Evolutionary conservation across 2,113 vertebrate species (phyloP).

Genomic region (Cebidichthys violaceus): DNA sequence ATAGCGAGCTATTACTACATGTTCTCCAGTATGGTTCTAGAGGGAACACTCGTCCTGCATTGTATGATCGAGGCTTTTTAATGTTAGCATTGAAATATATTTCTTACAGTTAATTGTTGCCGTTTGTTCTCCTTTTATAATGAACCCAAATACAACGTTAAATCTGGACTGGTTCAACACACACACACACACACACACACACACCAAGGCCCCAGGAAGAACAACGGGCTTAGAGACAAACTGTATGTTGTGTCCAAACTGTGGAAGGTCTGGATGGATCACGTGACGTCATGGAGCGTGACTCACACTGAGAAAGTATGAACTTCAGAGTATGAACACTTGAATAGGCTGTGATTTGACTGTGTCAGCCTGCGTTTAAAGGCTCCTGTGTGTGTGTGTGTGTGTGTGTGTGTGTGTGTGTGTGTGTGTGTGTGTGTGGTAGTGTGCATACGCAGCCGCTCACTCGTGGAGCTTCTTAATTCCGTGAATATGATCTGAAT

Average conservation of each 20-base stretch:
- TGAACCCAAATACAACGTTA: not conserved
- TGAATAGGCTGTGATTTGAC: conserved; percentile 11
- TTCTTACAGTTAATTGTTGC: not conserved
- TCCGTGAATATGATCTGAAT: not conserved
- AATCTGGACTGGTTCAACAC: not conserved
- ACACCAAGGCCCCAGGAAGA: not conserved
- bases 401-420: too few species aligned
- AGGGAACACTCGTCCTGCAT: not conserved
- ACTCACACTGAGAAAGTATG: not conserved
- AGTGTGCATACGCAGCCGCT: not conserved
- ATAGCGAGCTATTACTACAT: not conserved
- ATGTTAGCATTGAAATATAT: not conserved
- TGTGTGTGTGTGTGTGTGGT: too few species aligned
- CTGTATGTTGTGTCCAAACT: not conserved
- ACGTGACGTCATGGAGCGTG: not conserved
- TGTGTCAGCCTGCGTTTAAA: not conserved
- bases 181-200: too few species aligned
- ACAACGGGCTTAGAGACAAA: not conserved
- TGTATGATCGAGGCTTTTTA: not conserved
- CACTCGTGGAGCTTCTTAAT: not conserved
- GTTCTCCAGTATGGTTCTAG: not conserved
- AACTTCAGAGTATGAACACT: not conserved
- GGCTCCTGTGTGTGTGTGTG: not conserved
- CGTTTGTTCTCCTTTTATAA: conserved; percentile 1
- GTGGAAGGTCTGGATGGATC: not conserved